These are phyloP conservation scores for Sebastes variabilis DNA, from an alignment of 2,797 vertebrate genomes.

Conservation along the genomic window DNA sequence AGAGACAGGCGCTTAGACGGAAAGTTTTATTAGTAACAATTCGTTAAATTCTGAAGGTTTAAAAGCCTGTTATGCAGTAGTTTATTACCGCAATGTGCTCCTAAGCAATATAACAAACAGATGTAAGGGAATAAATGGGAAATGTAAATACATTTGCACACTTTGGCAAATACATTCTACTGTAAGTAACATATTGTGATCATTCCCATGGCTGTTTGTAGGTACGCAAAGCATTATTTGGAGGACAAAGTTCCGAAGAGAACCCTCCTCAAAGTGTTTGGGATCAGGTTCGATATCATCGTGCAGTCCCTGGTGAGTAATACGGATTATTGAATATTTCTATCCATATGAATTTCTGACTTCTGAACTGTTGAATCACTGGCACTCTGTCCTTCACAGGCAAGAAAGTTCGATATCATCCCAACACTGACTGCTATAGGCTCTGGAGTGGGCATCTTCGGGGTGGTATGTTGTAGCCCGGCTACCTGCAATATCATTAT, in stretches of 20 bases:
- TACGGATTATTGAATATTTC: background rate
- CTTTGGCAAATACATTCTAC: background rate
- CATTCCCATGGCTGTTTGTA: slow-evolving; percentile 52
- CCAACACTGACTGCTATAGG: slow-evolving; percentile 96
- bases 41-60: background rate
- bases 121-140: background rate
- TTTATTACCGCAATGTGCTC: background rate
- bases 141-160: background rate
- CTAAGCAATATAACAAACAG: background rate
- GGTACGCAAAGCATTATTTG: slow-evolving; percentile 90
- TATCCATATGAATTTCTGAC: background rate
- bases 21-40: background rate
- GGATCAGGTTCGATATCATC: slow-evolving; percentile 91
- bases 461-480: slow-evolving; percentile 88
- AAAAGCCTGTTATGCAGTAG: background rate
- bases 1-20: too few relatives aligned
- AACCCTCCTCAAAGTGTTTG: slow-evolving; percentile 94
- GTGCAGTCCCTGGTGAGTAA: slow-evolving; percentile 89
- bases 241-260: slow-evolving; percentile 82
- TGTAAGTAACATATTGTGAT: background rate
- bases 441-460: slow-evolving; percentile 97
- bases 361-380: background rate
- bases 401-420: slow-evolving; percentile 96
- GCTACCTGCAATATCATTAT: background rate
- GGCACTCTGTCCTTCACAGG: slow-evolving; percentile 74